A percentile compares a stretch with the other conserved stretches of the same genome.
Evolutionary conservation across 2,888 invertebrate genomes (phyloP).

Genomic region (Lomographa bimaculata): DNA sequence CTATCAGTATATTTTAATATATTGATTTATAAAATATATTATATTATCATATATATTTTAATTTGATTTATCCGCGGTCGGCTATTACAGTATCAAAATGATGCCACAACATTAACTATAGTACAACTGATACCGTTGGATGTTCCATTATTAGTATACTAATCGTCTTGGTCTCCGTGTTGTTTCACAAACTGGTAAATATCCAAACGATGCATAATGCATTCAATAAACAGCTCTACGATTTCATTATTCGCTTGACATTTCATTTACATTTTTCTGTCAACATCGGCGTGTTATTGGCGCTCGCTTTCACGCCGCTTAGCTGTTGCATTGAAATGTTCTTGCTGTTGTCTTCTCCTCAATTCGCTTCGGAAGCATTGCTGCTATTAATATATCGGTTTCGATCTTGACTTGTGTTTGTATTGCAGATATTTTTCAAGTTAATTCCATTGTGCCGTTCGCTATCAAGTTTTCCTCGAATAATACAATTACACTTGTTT

Average conservation of each 20-base stretch:
- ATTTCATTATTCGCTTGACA: slow-evolving; percentile 13
- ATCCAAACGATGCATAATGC: slow-evolving; percentile 10
- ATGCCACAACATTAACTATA: too few relatives aligned
- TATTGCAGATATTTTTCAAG: too few relatives aligned
- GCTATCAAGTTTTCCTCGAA: slow-evolving; percentile 1
- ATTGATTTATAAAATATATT: too few relatives aligned
- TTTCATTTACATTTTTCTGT: slow-evolving; percentile 17
- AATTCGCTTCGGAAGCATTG: background rate
- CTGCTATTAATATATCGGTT: background rate
- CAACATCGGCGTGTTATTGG: slow-evolving; percentile 2
- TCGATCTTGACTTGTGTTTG: background rate
- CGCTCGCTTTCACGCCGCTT: slow-evolving; percentile 10
- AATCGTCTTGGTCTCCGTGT: too few relatives aligned
- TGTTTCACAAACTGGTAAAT: slow-evolving; percentile 9
- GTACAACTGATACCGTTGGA: too few relatives aligned
- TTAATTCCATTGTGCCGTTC: too few relatives aligned
- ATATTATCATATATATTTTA: too few relatives aligned
- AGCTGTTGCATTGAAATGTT: background rate
- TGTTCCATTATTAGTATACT: too few relatives aligned
- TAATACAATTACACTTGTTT: slow-evolving; percentile 5
- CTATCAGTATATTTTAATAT: too few relatives aligned
- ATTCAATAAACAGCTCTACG: slow-evolving; percentile 4
- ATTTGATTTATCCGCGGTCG: too few relatives aligned
- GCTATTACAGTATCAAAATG: too few relatives aligned
- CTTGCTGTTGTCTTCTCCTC: slow-evolving; percentile 1